Evolutionary conservation across 23 tunicate genomes (phyloP).

Genomic region (Diplosoma virens): DNA sequence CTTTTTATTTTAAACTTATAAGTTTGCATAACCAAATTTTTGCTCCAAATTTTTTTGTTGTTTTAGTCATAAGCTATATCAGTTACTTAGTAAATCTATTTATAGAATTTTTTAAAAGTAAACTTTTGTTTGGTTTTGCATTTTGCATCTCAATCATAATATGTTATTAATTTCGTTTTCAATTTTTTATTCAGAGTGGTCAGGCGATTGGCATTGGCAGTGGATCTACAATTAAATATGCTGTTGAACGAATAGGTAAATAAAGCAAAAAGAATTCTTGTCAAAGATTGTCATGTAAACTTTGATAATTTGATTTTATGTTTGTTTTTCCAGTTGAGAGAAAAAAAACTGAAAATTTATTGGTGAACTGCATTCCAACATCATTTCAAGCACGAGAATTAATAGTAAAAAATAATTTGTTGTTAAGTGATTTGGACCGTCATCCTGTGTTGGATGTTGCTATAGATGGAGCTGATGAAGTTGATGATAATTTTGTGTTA

Average conservation of each 20-base stretch:
- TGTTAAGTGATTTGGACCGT: constrained; percentile 51
- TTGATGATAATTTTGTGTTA: constrained; percentile 61
- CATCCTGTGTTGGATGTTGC: constrained; percentile 82
- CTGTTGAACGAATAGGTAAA: constrained; percentile 75
- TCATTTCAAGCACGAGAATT: constrained; percentile 87
- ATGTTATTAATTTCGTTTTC: neutral
- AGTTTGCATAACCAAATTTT: no score
- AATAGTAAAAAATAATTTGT: constrained; percentile 38
- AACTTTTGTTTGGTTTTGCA: no score
- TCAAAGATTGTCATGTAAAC: neutral
- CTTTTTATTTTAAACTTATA: no score
- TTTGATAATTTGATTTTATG: neutral
- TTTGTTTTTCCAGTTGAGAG: constrained; percentile 44
- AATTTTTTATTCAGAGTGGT: constrained; percentile 46
- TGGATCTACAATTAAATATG: constrained; percentile 90
- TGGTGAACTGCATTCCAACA: constrained; percentile 75
- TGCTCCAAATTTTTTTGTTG: no score
- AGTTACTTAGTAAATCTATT: no score
- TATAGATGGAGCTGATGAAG: constrained; percentile 97
- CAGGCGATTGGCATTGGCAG: constrained; percentile 90
- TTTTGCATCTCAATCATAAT: neutral
- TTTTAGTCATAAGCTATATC: no score
- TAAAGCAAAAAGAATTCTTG: neutral
- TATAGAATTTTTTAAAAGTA: no score
- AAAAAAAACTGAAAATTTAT: constrained; percentile 52